Evolutionary conservation across 1,140 invertebrate genomes (phyloP).

Genomic region (Zaprionus tsacasi): DNA sequence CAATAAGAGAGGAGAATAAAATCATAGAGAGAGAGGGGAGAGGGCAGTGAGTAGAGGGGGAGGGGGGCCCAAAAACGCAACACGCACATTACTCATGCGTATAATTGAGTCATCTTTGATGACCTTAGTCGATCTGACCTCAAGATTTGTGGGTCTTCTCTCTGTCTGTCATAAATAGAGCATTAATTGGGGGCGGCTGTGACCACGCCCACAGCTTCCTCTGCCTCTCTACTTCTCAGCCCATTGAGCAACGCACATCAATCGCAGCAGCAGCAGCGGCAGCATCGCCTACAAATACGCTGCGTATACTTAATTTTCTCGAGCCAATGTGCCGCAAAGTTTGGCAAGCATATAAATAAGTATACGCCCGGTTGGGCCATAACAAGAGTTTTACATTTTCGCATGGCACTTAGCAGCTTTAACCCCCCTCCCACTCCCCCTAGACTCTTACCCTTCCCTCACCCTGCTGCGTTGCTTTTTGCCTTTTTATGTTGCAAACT

Average conservation of each 20-base stretch:
- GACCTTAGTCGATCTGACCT: slow-evolving; percentile 46
- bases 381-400: slow-evolving; percentile 77
- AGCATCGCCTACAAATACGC: slow-evolving; percentile 4
- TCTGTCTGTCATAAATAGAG: slow-evolving; percentile 53
- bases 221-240: no score
- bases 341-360: slow-evolving; percentile 48
- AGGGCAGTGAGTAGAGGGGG: neutral
- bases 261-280: neutral
- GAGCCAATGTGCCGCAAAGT: slow-evolving; percentile 53
- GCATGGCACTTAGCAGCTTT: slow-evolving; percentile 46
- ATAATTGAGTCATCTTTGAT: slow-evolving; percentile 63
- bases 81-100: slow-evolving; percentile 68
- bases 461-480: neutral
- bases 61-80: neutral
- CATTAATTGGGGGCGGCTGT: slow-evolving; percentile 64
- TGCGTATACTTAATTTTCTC: slow-evolving; percentile 52
- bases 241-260: slow-evolving; percentile 31
- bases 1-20: neutral
- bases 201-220: neutral
- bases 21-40: no score
- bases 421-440: neutral
- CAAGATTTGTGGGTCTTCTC: slow-evolving; percentile 27
- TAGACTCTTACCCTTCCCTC: neutral
- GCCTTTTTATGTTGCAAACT: slow-evolving; percentile 23
- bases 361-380: slow-evolving; percentile 38